Conservation (phyloP, 2,797 vertebrate species). For the Podarcis siculus region DNA sequence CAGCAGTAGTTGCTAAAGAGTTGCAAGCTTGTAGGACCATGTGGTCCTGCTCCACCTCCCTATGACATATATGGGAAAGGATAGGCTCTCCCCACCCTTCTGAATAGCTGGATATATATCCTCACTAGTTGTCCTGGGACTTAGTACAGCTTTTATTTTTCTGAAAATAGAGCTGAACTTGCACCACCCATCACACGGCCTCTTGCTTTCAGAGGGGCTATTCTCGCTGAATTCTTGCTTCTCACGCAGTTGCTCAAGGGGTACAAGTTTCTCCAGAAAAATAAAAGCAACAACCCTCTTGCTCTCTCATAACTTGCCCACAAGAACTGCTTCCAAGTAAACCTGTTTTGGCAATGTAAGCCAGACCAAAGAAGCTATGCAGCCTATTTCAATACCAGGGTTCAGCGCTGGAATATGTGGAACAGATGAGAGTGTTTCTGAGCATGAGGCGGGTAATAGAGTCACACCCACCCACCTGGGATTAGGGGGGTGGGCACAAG, state of each 20-base stretch:
- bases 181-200: no score
- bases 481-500: background rate
- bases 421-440: background rate
- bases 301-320: background rate
- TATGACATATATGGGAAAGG: background rate
- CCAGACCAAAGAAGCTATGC: no score
- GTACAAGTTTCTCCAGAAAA: background rate
- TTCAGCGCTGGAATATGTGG: background rate
- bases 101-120: background rate
- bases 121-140: background rate
- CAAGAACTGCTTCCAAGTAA: background rate
- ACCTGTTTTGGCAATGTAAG: background rate
- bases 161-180: background rate
- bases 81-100: no score
- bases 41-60: no score
- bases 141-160: background rate
- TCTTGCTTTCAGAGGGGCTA: background rate
- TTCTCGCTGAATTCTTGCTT: background rate
- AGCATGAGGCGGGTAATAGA: background rate
- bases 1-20: background rate
- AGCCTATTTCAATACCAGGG: background rate
- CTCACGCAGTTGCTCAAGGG: no score
- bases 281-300: background rate
- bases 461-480: background rate
- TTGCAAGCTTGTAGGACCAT: no score